These are phyloP conservation scores for Ianthella basta DNA, from an alignment of 37 sponge, comb jelly and placozoan species.

Conservation along the genomic window DNA sequence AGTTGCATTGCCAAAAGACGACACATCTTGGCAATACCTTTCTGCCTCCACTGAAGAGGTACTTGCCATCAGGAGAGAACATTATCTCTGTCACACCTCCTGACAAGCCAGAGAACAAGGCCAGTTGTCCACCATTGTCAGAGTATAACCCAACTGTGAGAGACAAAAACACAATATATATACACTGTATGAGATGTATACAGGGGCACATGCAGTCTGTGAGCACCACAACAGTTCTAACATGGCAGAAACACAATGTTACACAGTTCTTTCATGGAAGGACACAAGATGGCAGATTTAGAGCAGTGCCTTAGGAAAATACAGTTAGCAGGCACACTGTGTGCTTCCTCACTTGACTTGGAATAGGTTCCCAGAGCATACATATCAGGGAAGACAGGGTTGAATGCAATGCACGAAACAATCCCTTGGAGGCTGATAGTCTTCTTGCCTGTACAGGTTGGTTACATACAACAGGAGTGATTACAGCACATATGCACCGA, in stretches of 20 bases:
- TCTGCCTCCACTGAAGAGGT: conserved; percentile 70
- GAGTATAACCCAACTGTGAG: conserved; percentile 72
- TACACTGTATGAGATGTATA: not conserved
- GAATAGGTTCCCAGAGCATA: conserved; percentile 88
- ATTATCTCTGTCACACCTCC: conserved; percentile 86
- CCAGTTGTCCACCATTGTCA: conserved; percentile 41
- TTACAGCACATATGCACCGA: too few species aligned
- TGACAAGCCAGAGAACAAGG: conserved; percentile 50
- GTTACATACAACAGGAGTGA: not conserved
- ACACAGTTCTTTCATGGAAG: too few species aligned
- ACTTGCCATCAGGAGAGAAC: conserved; percentile 82
- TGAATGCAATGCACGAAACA: conserved; percentile 79
- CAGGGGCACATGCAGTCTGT: not conserved
- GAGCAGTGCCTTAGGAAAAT: too few species aligned
- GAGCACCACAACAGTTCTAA: not conserved
- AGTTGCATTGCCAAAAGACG: too few species aligned
- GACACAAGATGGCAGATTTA: too few species aligned
- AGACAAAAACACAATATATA: not conserved
- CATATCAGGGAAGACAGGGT: conserved; percentile 42
- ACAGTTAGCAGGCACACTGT: too few species aligned
- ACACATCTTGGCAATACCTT: too few species aligned
- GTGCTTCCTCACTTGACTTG: conserved; percentile 52
- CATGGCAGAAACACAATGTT: too few species aligned
- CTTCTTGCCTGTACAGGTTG: conserved; percentile 28
- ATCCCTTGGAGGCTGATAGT: conserved; percentile 71